These are phyloP conservation scores for Cinclus mexicanus DNA, from an alignment of 2,113 vertebrate genomes.

Conservation along the genomic window DNA sequence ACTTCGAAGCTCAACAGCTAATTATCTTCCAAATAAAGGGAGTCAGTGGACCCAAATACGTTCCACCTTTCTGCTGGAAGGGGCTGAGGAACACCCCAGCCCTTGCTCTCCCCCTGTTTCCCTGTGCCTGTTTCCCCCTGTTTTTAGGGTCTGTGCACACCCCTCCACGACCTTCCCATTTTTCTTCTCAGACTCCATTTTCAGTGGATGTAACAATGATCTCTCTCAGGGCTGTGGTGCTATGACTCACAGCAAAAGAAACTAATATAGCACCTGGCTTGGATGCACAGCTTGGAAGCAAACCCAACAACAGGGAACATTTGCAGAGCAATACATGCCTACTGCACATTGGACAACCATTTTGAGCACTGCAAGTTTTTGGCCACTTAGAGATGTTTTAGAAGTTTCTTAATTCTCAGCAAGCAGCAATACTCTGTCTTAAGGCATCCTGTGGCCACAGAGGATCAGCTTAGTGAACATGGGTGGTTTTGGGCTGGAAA, in stretches of 20 bases:
- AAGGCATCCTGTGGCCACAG: rapidly evolving
- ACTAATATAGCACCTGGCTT: not conserved
- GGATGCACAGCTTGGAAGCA: not conserved
- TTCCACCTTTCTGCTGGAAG: not conserved
- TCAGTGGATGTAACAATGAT: not conserved
- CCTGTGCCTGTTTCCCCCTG: rapidly evolving
- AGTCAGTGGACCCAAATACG: not conserved
- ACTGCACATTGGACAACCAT: not conserved
- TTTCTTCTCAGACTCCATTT: not conserved
- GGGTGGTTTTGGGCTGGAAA: not conserved
- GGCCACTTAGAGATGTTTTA: not conserved
- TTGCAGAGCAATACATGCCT: not conserved
- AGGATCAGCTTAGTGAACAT: not conserved
- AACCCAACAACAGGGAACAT: not conserved
- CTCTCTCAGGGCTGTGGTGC: not conserved
- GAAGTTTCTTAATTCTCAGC: not conserved
- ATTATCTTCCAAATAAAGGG: not conserved
- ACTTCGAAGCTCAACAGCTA: not conserved
- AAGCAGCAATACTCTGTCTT: not conserved
- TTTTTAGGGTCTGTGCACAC: not conserved
- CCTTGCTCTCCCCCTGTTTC: not conserved
- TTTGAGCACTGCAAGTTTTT: not conserved
- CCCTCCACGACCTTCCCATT: not conserved
- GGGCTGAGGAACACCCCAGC: not conserved
- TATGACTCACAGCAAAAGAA: not conserved